Evolutionary conservation across 2,797 vertebrate species (phyloP).

Genomic region (Platalea minor): DNA sequence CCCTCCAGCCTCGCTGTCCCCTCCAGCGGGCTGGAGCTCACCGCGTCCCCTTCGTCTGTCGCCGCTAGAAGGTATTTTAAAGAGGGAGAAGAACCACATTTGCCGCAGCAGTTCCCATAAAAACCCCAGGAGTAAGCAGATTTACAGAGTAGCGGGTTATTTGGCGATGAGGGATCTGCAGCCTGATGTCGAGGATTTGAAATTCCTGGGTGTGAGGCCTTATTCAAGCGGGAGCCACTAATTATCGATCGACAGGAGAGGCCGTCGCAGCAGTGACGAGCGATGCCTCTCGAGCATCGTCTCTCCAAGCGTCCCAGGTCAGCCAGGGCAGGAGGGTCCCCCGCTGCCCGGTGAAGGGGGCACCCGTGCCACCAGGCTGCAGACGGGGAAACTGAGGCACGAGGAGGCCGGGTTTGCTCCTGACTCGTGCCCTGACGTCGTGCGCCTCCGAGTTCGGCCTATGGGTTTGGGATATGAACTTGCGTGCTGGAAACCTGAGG

Average conservation of each 20-base stretch:
- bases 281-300: not conserved
- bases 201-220: not conserved
- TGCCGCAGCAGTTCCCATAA: not conserved
- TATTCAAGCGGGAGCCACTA: not conserved
- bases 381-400: not conserved
- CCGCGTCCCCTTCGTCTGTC: fast-evolving
- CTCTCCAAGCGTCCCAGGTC: not conserved
- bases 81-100: not conserved
- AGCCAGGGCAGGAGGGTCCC: not conserved
- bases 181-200: not conserved
- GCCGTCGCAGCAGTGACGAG: not conserved
- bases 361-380: too few relatives aligned
- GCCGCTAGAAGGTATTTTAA: not conserved
- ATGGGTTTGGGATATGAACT: not conserved
- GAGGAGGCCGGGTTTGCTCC: not conserved
- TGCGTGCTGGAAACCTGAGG: not conserved
- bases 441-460: not conserved
- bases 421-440: not conserved
- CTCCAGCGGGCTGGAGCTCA: not conserved
- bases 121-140: not conserved
- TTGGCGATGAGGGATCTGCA: not conserved
- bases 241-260: not conserved
- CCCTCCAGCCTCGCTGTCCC: not conserved
- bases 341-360: not conserved
- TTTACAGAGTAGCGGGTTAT: not conserved